Percentiles rank a stretch among this genome's conserved stretches.
phyloP scores from a whole-genome alignment of 2,797 vertebrate genomes.

The Sternarchorhynchus goeldii region DNA sequence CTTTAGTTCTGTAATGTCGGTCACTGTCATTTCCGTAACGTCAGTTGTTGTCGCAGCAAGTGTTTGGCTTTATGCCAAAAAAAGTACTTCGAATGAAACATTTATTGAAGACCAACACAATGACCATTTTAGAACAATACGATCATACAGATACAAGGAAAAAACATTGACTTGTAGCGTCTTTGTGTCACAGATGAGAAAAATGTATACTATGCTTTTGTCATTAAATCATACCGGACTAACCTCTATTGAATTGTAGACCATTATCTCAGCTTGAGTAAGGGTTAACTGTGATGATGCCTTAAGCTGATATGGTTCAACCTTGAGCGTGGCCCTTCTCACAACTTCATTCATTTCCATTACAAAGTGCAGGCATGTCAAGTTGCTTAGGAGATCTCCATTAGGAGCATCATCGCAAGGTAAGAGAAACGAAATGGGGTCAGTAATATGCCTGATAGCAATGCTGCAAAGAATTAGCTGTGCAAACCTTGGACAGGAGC shows the following conservation, averaged over 20 bases:
- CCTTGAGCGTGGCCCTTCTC: constrained; percentile 17
- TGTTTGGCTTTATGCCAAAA: neutral
- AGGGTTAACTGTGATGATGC: constrained; percentile 38
- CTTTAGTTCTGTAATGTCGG: neutral
- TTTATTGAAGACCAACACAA: neutral
- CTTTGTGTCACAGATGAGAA: neutral
- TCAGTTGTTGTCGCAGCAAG: constrained; percentile 3
- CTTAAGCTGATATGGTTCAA: constrained; percentile 44
- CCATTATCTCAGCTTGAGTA: constrained; percentile 30
- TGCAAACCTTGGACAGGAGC: too few relatives aligned
- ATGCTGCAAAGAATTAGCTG: too few relatives aligned
- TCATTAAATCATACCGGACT: neutral
- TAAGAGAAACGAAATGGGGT: constrained; percentile 4
- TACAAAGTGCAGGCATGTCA: constrained; percentile 26
- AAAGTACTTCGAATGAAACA: neutral
- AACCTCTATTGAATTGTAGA: neutral
- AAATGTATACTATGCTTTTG: neutral
- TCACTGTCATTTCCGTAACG: neutral
- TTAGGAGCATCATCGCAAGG: constrained; percentile 25
- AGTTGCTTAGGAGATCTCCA: constrained; percentile 31
- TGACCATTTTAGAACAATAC: neutral
- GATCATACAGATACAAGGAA: neutral
- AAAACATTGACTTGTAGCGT: neutral
- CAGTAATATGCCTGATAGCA: neutral
- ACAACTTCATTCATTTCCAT: constrained; percentile 45